A percentile compares a stretch with the other conserved stretches of the same genome.
These are phyloP conservation scores for Ptychobarbus kaznakovi DNA, from an alignment of 2,797 vertebrate genomes.

Conservation along the genomic window DNA sequence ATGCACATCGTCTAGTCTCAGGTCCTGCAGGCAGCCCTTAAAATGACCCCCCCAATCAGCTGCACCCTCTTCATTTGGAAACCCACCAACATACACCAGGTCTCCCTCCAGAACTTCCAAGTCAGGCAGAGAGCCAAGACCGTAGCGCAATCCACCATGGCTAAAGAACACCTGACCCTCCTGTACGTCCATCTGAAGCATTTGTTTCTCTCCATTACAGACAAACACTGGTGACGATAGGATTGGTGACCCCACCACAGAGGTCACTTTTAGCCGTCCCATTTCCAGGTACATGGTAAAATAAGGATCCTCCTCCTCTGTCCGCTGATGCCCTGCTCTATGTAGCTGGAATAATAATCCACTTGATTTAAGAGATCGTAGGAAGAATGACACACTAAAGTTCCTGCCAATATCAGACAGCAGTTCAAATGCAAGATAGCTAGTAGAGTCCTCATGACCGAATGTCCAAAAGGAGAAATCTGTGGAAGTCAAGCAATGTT, in stretches of 20 bases:
- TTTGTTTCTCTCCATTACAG: slow-evolving; percentile 79
- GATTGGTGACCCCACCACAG: slow-evolving; percentile 39
- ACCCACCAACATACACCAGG: slow-evolving; percentile 81
- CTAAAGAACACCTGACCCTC: slow-evolving; percentile 71
- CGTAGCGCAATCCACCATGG: slow-evolving; percentile 68
- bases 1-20: slow-evolving; percentile 79
- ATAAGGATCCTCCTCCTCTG: slow-evolving; percentile 62
- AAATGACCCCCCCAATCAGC: slow-evolving; percentile 85
- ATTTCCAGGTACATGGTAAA: slow-evolving; percentile 82
- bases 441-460: slow-evolving; percentile 79
- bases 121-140: slow-evolving; percentile 70
- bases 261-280: slow-evolving; percentile 77
- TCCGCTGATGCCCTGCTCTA: slow-evolving; percentile 59
- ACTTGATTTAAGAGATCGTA: slow-evolving; percentile 80
- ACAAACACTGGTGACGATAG: slow-evolving; percentile 73
- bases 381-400: slow-evolving; percentile 88
- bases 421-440: slow-evolving; percentile 81
- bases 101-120: slow-evolving; percentile 71
- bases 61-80: slow-evolving; percentile 64
- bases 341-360: slow-evolving; percentile 86
- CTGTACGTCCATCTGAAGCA: slow-evolving; percentile 79
- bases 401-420: slow-evolving; percentile 68
- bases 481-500: slow-evolving; percentile 63
- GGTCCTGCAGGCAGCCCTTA: slow-evolving; percentile 93
- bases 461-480: slow-evolving; percentile 88